A percentile compares a stretch with the other conserved stretches of the same genome.
Conservation (phyloP, 2,888 invertebrate genomes). For the Plagodis pulveraria region DNA sequence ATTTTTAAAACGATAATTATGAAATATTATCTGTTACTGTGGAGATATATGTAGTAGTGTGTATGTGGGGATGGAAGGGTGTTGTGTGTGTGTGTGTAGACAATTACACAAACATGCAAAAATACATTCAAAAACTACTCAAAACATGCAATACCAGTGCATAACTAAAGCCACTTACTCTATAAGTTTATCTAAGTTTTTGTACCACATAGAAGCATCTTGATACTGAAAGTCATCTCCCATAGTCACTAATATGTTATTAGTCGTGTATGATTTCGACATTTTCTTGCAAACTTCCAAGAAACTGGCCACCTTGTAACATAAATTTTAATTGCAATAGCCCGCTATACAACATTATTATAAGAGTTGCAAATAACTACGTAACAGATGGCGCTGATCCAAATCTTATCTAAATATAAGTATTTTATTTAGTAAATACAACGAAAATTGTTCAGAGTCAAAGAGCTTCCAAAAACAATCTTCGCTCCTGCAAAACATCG, state of each 20-base stretch:
- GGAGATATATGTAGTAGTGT: too few species aligned
- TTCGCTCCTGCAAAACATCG: too few species aligned
- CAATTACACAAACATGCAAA: neutral
- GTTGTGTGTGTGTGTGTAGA: too few species aligned
- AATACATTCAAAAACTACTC: neutral
- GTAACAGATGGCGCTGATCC: constrained; percentile 15
- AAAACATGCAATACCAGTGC: neutral
- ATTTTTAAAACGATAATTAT: too few species aligned
- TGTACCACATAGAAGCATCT: constrained; percentile 90
- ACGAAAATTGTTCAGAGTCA: neutral
- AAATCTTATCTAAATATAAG: too few species aligned
- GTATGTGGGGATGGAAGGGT: too few species aligned
- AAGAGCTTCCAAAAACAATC: neutral
- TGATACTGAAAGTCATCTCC: constrained; percentile 97
- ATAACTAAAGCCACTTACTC: constrained; percentile 80
- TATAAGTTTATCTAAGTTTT: constrained; percentile 95
- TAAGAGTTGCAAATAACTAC: neutral
- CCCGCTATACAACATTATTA: constrained; percentile 32
- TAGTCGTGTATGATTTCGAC: constrained; percentile 84
- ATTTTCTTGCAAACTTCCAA: constrained; percentile 82
- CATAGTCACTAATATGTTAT: constrained; percentile 95
- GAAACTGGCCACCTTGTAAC: constrained; percentile 83
- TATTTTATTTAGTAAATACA: neutral
- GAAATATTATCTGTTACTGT: too few species aligned
- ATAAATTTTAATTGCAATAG: constrained; percentile 7